Conservation (phyloP, 2,797 vertebrate species). For the Myiothlypis chrysogaster region DNA sequence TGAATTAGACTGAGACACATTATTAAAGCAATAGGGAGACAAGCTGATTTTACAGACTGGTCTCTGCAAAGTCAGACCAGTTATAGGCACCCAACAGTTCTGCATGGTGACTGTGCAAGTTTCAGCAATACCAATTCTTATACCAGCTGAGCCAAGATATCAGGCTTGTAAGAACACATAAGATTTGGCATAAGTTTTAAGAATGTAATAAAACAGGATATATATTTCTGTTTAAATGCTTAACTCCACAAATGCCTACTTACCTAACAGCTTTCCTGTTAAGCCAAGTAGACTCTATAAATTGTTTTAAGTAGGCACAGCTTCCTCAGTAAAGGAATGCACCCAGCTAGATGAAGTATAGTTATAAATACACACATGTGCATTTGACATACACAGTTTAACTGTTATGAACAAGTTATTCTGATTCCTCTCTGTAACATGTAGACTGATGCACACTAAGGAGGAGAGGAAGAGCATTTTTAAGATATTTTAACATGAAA, state of each 20-base stretch:
- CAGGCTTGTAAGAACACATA: not conserved
- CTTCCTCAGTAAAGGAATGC: not conserved
- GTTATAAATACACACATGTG: rapidly evolving
- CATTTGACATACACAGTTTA: not conserved
- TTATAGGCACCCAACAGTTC: not conserved
- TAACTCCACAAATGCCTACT: not conserved
- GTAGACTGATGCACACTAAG: not conserved
- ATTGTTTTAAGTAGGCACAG: not conserved
- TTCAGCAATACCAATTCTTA: not conserved
- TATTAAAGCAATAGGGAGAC: not conserved
- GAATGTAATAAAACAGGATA: not conserved
- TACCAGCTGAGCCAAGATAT: not conserved
- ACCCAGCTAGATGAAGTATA: not conserved
- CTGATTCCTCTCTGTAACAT: not conserved
- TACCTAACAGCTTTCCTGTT: not conserved
- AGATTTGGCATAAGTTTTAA: not conserved
- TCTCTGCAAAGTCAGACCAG: not conserved
- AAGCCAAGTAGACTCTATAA: not conserved
- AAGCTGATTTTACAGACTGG: not conserved
- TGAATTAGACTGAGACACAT: not conserved
- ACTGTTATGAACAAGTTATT: not conserved
- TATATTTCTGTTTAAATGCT: not conserved
- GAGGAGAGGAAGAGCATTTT: not conserved
- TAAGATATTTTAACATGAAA: not conserved
- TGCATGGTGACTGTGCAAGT: not conserved